Base-by-base conservation (phyloP, 2,888 invertebrate species). In the Phyto melanocephala region DNA sequence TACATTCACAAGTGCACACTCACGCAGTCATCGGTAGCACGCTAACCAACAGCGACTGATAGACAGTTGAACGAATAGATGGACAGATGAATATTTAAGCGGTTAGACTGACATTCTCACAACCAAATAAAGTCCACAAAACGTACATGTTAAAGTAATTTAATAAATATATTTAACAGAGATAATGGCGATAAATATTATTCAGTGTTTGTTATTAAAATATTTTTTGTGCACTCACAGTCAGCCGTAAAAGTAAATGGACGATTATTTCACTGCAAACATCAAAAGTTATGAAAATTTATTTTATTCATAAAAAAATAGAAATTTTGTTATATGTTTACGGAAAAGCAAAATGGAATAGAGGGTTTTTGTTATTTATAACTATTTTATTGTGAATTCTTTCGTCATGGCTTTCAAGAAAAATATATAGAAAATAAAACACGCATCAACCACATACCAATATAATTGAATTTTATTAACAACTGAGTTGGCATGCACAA, bases 161-260 rank as follows among this genome's bases (percentile, higher is more conserved):
- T 50, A 79, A 72, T 71, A 42, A 58, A 65, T 37, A 54, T 28
- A 70, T 5, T 5, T 28, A 5, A 37, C 24, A 20, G 52, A 67
- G 45, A 70, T 72, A 52, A 58, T 72, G 56, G 15, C 71, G 56
- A 79, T 65, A 72, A 47, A 71, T 71, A 50, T 50, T 50, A 22
- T 47, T 79, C 20, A 65, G 8, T 42, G 22, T 28, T 47, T 56
- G 22, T 24, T 22, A 65, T 65, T 24, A 35, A 65, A 65, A 74
- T 63, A 63, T 20, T 20, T n/a, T 60, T 22, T 24, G 22, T 62
- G 33, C 20, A 60, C 15, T 22, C 2, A 17, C 60, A 68, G 52
- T 77, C 22, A n/a, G 4, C 6, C 45, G 1, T 1, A n/a, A 52
- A 68, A 68, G 13, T 20, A 2, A 17, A 10, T 3, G 8, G 1